Base-by-base conservation (phyloP, 2,797 vertebrate genomes). In the Gorsachius magnificus region DNA sequence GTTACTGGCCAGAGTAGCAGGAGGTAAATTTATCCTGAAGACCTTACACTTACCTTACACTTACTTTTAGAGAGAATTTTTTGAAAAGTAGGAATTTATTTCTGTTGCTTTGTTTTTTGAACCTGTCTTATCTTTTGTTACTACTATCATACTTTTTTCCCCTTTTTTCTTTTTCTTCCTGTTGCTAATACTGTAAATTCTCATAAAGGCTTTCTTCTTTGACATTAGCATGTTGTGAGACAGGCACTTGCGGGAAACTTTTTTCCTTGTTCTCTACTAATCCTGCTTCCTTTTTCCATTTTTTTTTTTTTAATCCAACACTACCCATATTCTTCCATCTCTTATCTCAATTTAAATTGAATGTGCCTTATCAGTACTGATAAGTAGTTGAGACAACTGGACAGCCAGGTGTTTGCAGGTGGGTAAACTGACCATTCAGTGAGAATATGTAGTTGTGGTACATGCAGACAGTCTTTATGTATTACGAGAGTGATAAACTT, bases 1-100 rank as follows among this genome's bases (percentile, higher is more conserved):
- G 25, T 74, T 77, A 26, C 31, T 35, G 58, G 20, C 33, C 48
- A 12, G 10, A 21, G 41, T 13, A 70, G 41, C 41, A 53, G 54
- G 31, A 87, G 9, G 35, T 71, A 41, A 53, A 77, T 66, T 80
- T 77, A 19, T 83, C 16, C 18, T 87, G 60, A 53, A 83, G 64
- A 57, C 35, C 26, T 87, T 82, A 35, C 10, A 15, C 11, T 38
- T 83, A 57, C 35, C 26, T 87, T 82, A 35, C 10, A 15, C 11
- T 38, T 83, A 21, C 11, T 83, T 90, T 86, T 65, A 56, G 38
- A 70, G 51, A 72, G 6, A 35, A 20, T 36, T 72, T 93, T 87
- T 82, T 87, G 28, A 80, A 58, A 89, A 91, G 12, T 57, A 53
- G 35, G n/a, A 35, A n/a, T 87, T 93, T 60, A 50, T 69, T 90